These are phyloP conservation scores for Melanotaenia pygmaea DNA, from an alignment of 2,797 vertebrate species.

Conservation along the genomic window DNA sequence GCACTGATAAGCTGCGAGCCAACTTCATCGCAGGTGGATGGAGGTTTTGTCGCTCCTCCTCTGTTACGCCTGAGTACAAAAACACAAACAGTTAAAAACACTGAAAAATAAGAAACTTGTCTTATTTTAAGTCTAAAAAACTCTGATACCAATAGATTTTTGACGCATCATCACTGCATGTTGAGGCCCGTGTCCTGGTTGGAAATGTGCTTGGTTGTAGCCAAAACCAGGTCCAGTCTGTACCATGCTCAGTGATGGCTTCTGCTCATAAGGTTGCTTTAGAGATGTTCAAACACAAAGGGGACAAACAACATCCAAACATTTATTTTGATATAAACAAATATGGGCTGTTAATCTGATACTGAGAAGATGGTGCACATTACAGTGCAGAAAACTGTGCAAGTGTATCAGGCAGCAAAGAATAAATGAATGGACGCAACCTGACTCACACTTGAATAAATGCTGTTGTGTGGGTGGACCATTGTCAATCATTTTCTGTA, in stretches of 20 bases:
- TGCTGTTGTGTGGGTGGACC: constrained; percentile 64
- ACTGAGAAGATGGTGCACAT: constrained; percentile 32
- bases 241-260: constrained; percentile 80
- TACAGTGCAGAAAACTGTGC: constrained; percentile 17
- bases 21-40: constrained; percentile 91
- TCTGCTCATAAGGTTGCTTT: constrained; percentile 89
- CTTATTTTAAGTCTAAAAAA: constrained; percentile 1
- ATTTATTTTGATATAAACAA: constrained; percentile 32
- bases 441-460: constrained; percentile 67
- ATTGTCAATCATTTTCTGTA: constrained; percentile 68
- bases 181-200: constrained; percentile 85
- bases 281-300: constrained; percentile 30
- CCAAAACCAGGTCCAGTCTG: constrained; percentile 83
- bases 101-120: not conserved
- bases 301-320: constrained; percentile 15
- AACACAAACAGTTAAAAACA: constrained; percentile 32
- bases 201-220: constrained; percentile 90
- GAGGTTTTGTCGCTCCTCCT: constrained; percentile 91
- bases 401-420: constrained; percentile 42
- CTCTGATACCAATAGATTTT: constrained; percentile 90
- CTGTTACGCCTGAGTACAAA: constrained; percentile 84
- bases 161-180: constrained; percentile 92
- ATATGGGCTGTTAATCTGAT: constrained; percentile 27
- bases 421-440: constrained; percentile 61
- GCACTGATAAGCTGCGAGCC: constrained; percentile 92